Evolutionary conservation across 2,888 invertebrate genomes (phyloP).

Genomic region (Mesochorus sp.): DNA sequence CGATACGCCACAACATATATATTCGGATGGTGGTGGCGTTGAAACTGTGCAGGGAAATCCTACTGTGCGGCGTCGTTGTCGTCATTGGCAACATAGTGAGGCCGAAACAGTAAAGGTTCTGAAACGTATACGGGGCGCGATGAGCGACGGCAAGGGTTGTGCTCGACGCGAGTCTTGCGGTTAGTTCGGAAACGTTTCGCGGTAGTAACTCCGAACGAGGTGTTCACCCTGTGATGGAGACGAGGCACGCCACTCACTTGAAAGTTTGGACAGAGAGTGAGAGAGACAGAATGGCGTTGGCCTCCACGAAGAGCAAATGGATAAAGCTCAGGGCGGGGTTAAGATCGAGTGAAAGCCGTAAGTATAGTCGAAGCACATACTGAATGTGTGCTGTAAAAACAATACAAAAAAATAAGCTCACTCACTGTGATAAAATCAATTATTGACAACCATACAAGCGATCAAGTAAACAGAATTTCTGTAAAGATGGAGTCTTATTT

Average conservation of each 20-base stretch:
- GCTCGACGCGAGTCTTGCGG: constrained; percentile 64
- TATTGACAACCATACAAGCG: too few species aligned
- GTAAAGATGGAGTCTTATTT: not conserved
- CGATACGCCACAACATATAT: constrained; percentile 52
- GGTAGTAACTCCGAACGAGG: constrained; percentile 64
- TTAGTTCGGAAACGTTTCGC: constrained; percentile 67
- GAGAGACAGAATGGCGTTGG: constrained; percentile 37
- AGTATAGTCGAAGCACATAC: not conserved
- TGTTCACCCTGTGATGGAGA: constrained; percentile 68
- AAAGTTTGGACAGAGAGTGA: constrained; percentile 69
- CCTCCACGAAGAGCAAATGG: not conserved
- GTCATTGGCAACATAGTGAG: constrained; percentile 10
- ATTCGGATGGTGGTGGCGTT: constrained; percentile 50
- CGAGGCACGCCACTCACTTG: constrained; percentile 69
- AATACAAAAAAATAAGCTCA: too few species aligned
- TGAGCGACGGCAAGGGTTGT: constrained; percentile 56
- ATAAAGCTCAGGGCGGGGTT: constrained; percentile 6
- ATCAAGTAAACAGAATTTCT: too few species aligned
- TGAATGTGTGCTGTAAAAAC: too few species aligned
- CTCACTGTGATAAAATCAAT: too few species aligned
- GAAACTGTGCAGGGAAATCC: constrained; percentile 49
- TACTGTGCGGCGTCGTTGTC: constrained; percentile 17
- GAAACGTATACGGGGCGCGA: constrained; percentile 51
- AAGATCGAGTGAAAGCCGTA: not conserved
- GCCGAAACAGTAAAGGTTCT: constrained; percentile 40